Evolutionary conservation across 2,888 invertebrate species (phyloP), one percentile per base, ranked within the genome.

Genomic region (Drosophila melanocephala): DNA sequence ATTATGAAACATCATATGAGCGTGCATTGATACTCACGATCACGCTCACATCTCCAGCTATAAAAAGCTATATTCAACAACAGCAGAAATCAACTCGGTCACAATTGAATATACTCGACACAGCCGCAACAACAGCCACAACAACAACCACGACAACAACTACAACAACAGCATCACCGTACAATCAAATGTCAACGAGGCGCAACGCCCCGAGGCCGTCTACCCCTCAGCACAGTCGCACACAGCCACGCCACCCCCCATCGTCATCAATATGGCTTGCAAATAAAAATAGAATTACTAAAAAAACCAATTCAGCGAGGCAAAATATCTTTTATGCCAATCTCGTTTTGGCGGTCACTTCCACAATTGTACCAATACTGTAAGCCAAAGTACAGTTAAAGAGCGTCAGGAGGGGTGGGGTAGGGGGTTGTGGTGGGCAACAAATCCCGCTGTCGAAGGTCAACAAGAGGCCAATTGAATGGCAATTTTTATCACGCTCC

Each of bases 101-200:
- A 52, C 72, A 67, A 78, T 72, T 67, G 80, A 62, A 79, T 61
- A 64, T 61, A 51, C 67, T 56, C 72, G 57, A 78, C 64, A 72
- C 44, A 68, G 55, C 66, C 64, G 61, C 69, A 82, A 35, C 35
- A 66, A 72, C 44, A 60, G 32, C 64, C 61, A 61, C 67, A 74
- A 55, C 62, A 68, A 72, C 35, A 58, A 28, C 47, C 58, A 33
- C 33, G 16, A 35, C 16, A 58, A 66, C 30, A 50, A 42, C 42
- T 53, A 12, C 56, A 71, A 58, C 71, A 67, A 51, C 67, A 64
- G 37, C 16, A 42, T 7, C 16, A 32, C 59, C 56, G 16, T 52
- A 65, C 65, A 81, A 75, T 72, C 69, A 77, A 79, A 77, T 70
- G 61, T 75, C 68, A 81, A 66, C 68, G 81, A 75, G 71, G 63